Base-by-base conservation (phyloP, 2,113 vertebrate species). In the Dicentrarchus labrax region DNA sequence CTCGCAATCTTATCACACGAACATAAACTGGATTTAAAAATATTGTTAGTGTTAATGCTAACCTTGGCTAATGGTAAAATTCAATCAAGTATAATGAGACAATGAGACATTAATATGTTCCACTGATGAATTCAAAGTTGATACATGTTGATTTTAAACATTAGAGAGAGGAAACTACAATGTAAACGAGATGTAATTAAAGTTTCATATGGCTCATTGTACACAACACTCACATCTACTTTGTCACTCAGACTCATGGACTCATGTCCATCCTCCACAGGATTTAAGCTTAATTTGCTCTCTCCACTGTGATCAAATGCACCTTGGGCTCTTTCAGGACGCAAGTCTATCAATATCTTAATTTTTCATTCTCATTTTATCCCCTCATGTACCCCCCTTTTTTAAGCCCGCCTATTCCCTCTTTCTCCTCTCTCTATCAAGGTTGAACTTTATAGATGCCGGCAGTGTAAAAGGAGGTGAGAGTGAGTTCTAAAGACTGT, bases 381-480 rank as follows among this genome's bases (percentile, higher is more conserved):
- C 13, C 10, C 12, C 61, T 73, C 47, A 51, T 73, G 43, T 43
- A 62, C 65, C 41, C 69, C 50, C 30, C 56, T 50, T 67, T 76
- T 76, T 68, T 22, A 66, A 75, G 22, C 22, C 56, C 8, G 22
- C 64, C 86, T 77, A 36, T 57, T 86, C 57, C n/a, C 68, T 72
- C 77, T 78, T 69, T 87, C 75, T 85, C 84, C 75, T 72, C 56
- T 75, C 86, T 88, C 84, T 62, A 85, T 93, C 94, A 95, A 95
- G 93, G 94, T 94, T 94, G 92, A 95, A 94, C 93, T 95, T 95
- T 95, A 95, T 93, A 91, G 93, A 91, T 88, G 92, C 61, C 91
- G 82, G 76, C 68, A 76, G 87, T 83, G 88, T 93, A 85, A 94
- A 92, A 93, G 57, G 86, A 85, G 87, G 83, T 85, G 85, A 82